Base-by-base conservation (phyloP, 2,113 vertebrate genomes). In the Agelaius phoeniceus region DNA sequence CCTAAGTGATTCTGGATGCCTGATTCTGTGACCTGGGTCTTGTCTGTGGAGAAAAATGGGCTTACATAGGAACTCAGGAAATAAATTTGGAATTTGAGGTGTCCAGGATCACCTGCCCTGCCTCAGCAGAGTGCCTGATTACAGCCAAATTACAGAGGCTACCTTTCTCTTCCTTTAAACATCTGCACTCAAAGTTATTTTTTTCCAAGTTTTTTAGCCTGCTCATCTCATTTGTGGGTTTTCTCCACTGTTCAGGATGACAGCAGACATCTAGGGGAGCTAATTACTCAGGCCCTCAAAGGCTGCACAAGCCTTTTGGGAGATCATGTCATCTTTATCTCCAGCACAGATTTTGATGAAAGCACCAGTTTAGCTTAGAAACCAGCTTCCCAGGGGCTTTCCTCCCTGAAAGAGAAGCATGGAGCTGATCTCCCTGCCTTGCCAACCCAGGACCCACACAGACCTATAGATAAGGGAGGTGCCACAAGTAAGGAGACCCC, bases 401-500 rank as follows among this genome's bases (percentile, higher is more conserved):
- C 33, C 33, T 89, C 63, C 69, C 72, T 65, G 49, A 18, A 76
- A 15, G 5, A 18, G 51, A 83, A 80, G 35, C 16, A 24, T 33
- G 44, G 54, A 76, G 18, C 59, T 84, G 24, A 66, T 58, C 54
- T 92, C 23, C 44, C n/a, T 76, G 52, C 18, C 31, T 83, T 91
- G 54, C 67, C 54, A 59, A 12, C 33, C 28, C 21, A 35, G 59
- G 54, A 66, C 68, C 4, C 35, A 24, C 19, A 28, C 6, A 49
- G 59, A 84, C 41, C 27, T 57, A 2, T 2, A 48, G 30, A 24
- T 27, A 73, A 49, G 6, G 37, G 59, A 80, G 54, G 44, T 2
- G 9, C 27, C 2, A 0, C 0, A 0, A 68, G 30, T 13, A 55
- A 54, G 46, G 27, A 82, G 8, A 72, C 6, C 7, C 21, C 39